Evolutionary conservation across 1,140 invertebrate genomes (phyloP).

Genomic region (Macrocentrus cingulum): DNA sequence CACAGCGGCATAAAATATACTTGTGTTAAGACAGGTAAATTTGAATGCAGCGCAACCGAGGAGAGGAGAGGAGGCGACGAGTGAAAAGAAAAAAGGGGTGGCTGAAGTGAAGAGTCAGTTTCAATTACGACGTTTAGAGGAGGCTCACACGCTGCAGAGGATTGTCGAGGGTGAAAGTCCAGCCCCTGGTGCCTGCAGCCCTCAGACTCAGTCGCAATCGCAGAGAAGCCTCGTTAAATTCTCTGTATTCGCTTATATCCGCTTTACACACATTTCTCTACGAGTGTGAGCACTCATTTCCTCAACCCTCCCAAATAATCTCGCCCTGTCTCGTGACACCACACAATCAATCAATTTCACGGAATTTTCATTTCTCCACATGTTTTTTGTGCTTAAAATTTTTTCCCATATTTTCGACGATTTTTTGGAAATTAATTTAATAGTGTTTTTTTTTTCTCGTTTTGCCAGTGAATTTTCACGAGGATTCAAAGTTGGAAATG

Average conservation of each 20-base stretch:
- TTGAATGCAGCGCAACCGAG: slow-evolving; percentile 5
- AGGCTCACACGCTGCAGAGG: slow-evolving; percentile 26
- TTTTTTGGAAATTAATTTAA: no score
- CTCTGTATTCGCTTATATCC: slow-evolving; percentile 45
- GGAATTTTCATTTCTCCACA: no score
- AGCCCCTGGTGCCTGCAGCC: slow-evolving; percentile 37
- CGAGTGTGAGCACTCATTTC: slow-evolving; percentile 17
- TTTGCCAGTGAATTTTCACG: no score
- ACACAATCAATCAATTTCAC: slow-evolving; percentile 14
- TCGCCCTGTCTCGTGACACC: slow-evolving; percentile 21
- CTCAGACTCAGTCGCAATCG: slow-evolving; percentile 23
- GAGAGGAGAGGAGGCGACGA: neutral
- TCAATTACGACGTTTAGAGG: slow-evolving; percentile 51
- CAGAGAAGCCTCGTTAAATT: slow-evolving; percentile 45
- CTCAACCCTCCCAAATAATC: slow-evolving; percentile 25
- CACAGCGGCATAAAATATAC: no score
- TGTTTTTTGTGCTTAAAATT: no score
- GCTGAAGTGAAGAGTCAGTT: slow-evolving; percentile 38
- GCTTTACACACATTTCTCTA: slow-evolving; percentile 29
- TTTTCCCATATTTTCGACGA: no score
- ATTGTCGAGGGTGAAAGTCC: slow-evolving; percentile 32
- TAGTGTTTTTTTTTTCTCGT: no score
- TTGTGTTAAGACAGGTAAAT: slow-evolving; percentile 12
- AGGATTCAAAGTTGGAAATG: no score
- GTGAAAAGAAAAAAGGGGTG: slow-evolving; percentile 20